These are phyloP conservation scores for Gobionotothen gibberifrons DNA, from an alignment of 2,797 vertebrate genomes.

Conservation along the genomic window DNA sequence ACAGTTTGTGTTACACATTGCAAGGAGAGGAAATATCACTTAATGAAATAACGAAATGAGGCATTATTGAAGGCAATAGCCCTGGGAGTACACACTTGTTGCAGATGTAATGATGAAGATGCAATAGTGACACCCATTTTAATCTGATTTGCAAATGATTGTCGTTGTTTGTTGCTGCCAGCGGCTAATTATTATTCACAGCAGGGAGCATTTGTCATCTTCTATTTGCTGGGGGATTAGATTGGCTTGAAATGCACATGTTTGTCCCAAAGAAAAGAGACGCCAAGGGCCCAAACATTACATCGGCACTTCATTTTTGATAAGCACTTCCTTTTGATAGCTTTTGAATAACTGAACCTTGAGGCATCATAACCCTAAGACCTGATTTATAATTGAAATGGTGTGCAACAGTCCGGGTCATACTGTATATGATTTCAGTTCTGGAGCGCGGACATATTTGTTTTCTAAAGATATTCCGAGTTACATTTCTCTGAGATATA, in stretches of 20 bases:
- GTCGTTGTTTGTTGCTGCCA: conserved; percentile 58
- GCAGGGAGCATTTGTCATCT: conserved; percentile 68
- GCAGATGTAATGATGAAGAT: conserved; percentile 55
- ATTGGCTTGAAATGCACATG: conserved; percentile 57
- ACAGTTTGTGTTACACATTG: conserved; percentile 22
- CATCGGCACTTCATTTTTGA: conserved; percentile 49
- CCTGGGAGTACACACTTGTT: conserved; percentile 58
- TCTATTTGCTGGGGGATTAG: conserved; percentile 70
- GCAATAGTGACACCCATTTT: conserved; percentile 57
- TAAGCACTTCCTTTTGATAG: conserved; percentile 40
- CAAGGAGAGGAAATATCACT: not conserved
- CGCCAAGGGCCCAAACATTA: conserved; percentile 67
- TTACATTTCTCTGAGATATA: conserved; percentile 13
- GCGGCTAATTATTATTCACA: conserved; percentile 76
- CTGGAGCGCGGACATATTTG: not conserved
- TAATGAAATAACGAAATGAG: conserved; percentile 44
- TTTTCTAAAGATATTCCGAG: conserved; percentile 26
- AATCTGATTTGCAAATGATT: conserved; percentile 75
- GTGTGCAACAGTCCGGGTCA: not conserved
- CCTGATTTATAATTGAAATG: conserved; percentile 40
- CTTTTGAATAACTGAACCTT: conserved; percentile 39
- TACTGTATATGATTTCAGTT: not conserved
- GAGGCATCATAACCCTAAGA: conserved; percentile 30
- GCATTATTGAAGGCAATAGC: conserved; percentile 29
- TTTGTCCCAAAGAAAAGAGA: conserved; percentile 48